phyloP scores from a whole-genome alignment of 2,888 invertebrate species.

The Conistra vaccinii region DNA sequence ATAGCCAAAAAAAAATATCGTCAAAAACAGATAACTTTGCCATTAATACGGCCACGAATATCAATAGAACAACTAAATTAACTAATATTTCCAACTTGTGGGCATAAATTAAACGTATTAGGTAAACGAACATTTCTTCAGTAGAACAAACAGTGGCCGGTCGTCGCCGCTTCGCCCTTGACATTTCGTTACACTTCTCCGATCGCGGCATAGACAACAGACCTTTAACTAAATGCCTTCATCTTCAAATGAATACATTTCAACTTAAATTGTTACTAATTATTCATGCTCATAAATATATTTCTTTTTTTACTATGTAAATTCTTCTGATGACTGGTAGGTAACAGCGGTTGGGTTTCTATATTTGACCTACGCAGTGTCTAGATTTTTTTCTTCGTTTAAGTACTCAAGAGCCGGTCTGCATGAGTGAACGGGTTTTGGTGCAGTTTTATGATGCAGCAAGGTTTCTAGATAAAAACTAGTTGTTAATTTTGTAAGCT shows the following conservation, averaged over 20 bases:
- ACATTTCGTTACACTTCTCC: constrained; percentile 83
- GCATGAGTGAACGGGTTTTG: constrained; percentile 32
- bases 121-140: constrained; percentile 62
- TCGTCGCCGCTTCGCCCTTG: constrained; percentile 77
- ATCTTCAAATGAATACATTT: constrained; percentile 69
- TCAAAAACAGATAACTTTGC: background rate
- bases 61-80: background rate
- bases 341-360: constrained; percentile 17
- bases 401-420: background rate
- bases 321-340: constrained; percentile 19
- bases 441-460: constrained; percentile 34
- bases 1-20: background rate
- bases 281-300: constrained; percentile 35
- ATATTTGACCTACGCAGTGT: constrained; percentile 29
- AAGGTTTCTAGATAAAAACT: constrained; percentile 35
- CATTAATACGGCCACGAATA: background rate
- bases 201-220: constrained; percentile 71
- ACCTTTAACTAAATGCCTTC: constrained; percentile 74
- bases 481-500: constrained; percentile 22
- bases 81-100: constrained; percentile 19
- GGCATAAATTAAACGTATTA: constrained; percentile 42
- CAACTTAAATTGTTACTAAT: constrained; percentile 60
- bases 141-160: constrained; percentile 52
- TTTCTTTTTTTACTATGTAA: constrained; percentile 12
- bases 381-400: constrained; percentile 17